Evolutionary conservation across 2,113 vertebrate species (phyloP), one percentile per base, ranked within the genome.

Genomic region (Pampusana beccarii): DNA sequence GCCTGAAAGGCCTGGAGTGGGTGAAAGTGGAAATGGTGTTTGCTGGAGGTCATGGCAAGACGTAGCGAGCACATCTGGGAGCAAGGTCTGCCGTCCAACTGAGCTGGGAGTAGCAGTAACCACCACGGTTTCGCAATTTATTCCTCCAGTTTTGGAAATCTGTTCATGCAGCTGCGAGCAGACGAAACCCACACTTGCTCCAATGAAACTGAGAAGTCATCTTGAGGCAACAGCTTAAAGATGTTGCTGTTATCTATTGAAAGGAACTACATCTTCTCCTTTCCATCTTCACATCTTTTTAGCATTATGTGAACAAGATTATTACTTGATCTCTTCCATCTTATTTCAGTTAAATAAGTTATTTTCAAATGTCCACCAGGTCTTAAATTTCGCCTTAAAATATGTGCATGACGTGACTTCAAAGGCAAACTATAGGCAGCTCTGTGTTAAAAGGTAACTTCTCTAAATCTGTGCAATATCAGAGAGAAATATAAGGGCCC

Each of bases 21-120:
- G 92, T 81, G 69, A 91, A 96, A 93, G 90, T 84, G 88, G 82
- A 88, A 90, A 92, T 44, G 8, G 0, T 80, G 50, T 66, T 62
- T 89, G 88, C 72, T 91, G 77, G 57, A 93, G 80, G 83, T 91
- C 90, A 78, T 5, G 65, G 64, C 77, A 74, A 95, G 85, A 73
- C 29, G 8, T 2, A 20, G 50, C 0, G 2, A 69, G 65, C 57
- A 13, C 0, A 82, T 19, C 31, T n/a, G 57, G 56, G n/a, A 88
- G 83, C 75, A 73, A 50, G 61, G 28, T 28, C 80, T 46, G 33
- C 38, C 14, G 4, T 8, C 44, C 3, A 2, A 11, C 8, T 24
- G 51, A 80, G 48, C 33, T 33, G 42, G 64, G 23, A 64, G 23
- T 2, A 60, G 40, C 0, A 2, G 53, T 33, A 84, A 60, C 13